These are phyloP conservation scores for Xyliphius kryptos DNA, from an alignment of 2,113 vertebrate genomes.

Conservation along the genomic window DNA sequence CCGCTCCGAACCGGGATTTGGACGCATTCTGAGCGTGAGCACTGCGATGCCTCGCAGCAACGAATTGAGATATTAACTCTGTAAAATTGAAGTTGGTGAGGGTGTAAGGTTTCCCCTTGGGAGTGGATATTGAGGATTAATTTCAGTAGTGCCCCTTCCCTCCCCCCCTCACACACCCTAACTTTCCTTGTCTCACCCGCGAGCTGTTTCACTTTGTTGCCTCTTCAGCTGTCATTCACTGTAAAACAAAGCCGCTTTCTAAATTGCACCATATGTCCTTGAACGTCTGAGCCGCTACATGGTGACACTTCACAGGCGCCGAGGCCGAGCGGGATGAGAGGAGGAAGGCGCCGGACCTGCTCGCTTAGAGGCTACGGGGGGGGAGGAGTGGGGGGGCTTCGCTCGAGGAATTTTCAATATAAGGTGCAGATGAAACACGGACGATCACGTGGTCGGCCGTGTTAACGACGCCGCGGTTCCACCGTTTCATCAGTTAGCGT, in stretches of 20 bases:
- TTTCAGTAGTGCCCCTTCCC: conserved; percentile 59
- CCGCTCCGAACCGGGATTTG: conserved; percentile 60
- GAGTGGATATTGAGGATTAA: conserved; percentile 66
- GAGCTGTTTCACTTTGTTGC: conserved; percentile 28
- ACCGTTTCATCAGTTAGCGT: conserved; percentile 11
- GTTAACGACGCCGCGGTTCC: conserved; percentile 8
- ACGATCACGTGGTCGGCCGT: no score
- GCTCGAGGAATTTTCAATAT: no score
- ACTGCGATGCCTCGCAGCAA: conserved; percentile 56
- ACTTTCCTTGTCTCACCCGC: conserved; percentile 45
- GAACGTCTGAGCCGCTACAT: conserved; percentile 14
- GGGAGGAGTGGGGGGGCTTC: no score
- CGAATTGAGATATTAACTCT: conserved; percentile 65
- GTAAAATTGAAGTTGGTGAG: conserved; percentile 61
- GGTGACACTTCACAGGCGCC: conserved; percentile 56
- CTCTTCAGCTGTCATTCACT: conserved; percentile 61
- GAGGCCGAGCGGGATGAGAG: conserved; percentile 36
- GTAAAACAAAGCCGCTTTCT: conserved; percentile 56
- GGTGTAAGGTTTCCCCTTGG: conserved; percentile 65
- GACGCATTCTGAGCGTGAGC: conserved; percentile 58
- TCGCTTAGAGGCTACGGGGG: no score
- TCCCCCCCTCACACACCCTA: conserved; percentile 33
- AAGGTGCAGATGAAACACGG: neutral
- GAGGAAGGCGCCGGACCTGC: neutral
- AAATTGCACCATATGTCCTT: conserved; percentile 28